Conservation (phyloP, 2,797 vertebrate species). For the Gobio occitaniae region DNA sequence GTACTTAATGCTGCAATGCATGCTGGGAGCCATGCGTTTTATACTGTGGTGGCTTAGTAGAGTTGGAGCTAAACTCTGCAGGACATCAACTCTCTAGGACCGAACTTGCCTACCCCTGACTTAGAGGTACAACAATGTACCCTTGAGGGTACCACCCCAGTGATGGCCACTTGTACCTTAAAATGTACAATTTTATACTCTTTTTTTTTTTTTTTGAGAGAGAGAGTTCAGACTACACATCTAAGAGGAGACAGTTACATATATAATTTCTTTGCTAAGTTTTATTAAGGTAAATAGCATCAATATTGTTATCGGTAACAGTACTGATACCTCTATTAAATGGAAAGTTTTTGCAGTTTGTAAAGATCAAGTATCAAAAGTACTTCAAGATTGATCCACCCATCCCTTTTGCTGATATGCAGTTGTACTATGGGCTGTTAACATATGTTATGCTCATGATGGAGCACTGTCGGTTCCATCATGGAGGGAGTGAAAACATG, state of each 20-base stretch:
- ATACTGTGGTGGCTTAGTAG: no score
- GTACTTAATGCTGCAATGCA: no score
- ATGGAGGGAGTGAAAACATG: not conserved
- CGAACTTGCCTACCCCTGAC: no score
- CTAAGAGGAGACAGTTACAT: not conserved
- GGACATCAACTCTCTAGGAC: no score
- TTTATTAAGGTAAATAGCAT: not conserved
- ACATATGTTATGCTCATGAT: slow-evolving; percentile 2
- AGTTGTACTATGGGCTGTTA: slow-evolving; percentile 23
- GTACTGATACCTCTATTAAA: not conserved
- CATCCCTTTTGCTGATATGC: not conserved
- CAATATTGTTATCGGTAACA: not conserved
- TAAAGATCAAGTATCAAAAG: not conserved
- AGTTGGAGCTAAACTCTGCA: no score
- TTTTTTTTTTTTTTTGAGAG: no score
- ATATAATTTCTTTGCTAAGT: not conserved
- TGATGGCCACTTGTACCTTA: no score
- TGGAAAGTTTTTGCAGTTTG: not conserved
- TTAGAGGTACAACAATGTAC: no score
- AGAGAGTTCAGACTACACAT: no score
- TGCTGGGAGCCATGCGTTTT: no score
- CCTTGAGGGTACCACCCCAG: no score
- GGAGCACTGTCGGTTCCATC: not conserved
- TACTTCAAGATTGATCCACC: slow-evolving; percentile 11
- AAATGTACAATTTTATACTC: no score